Conservation (phyloP, 2,888 invertebrate species). For the Zaprionus lineosus region DNA sequence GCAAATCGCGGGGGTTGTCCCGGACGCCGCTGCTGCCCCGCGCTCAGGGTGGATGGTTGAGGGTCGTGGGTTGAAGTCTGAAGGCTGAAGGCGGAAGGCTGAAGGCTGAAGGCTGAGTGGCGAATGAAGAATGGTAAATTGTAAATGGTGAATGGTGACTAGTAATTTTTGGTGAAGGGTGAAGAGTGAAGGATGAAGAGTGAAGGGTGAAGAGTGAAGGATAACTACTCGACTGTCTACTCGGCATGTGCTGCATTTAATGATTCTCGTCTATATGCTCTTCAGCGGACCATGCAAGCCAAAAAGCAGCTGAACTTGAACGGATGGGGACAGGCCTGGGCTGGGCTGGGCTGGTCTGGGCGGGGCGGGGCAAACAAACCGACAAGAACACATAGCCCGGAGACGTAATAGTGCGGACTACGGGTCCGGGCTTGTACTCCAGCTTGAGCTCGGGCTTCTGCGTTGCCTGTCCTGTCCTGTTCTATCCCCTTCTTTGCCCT, state of each 20-base stretch:
- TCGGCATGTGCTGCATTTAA: constrained; percentile 59
- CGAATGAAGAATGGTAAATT: constrained; percentile 16
- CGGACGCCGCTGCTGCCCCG: constrained; percentile 9
- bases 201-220: constrained; percentile 32
- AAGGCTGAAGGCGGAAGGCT: constrained; percentile 15
- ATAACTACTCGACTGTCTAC: constrained; percentile 25
- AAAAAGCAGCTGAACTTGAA: constrained; percentile 21
- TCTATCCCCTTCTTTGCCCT: too few relatives aligned
- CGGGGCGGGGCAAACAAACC: constrained; percentile 12
- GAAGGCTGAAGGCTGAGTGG: constrained; percentile 11
- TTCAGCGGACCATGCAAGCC: constrained; percentile 10
- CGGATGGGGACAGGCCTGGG: not conserved
- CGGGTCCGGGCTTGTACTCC: not conserved
- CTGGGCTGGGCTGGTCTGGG: not conserved
- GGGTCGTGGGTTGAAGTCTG: constrained; percentile 20
- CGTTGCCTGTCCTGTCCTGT: too few relatives aligned
- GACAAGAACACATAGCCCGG: constrained; percentile 46
- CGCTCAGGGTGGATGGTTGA: constrained; percentile 46
- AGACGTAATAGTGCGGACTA: constrained; percentile 61
- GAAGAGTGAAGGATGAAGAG: constrained; percentile 12
- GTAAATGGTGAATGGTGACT: constrained; percentile 31
- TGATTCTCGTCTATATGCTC: constrained; percentile 34
- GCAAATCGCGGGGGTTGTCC: constrained; percentile 57
- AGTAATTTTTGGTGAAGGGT: constrained; percentile 6
- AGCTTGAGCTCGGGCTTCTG: constrained; percentile 19